Evolutionary conservation across 2,888 invertebrate species (phyloP), one percentile per base, ranked within the genome.

Genomic region (Agrotis ipsilon): DNA sequence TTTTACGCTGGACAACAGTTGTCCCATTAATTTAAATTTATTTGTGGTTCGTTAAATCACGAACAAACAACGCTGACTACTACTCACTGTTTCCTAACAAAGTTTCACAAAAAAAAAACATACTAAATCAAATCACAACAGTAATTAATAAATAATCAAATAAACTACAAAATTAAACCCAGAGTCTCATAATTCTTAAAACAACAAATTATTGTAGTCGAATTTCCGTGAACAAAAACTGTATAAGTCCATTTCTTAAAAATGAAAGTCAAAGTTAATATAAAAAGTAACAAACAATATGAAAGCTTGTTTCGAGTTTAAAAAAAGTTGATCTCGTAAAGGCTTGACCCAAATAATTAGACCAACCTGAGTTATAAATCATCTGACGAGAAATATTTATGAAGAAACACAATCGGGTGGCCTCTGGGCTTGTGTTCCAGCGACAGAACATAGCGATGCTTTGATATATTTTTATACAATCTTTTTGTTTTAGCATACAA

Each of bases 301-400:
- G 78, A 80, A 73, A 77, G 60, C 74, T 71, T 74, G 80, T 62
- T 64, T 72, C 66, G 64, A 73, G 69, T 75, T 51, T 39, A 7
- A 90, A 91, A 92, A 92, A 92, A 91, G 88, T 87, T 87, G 91
- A 92, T 92, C 91, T 92, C 83, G 83, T 90, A 90, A 89, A 90
- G 81, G 89, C 87, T 88, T 91, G 94, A 90, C 92, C 94, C 88
- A 92, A 93, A 94, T 94, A 94, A 94, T 94, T 93, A 93, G 93
- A 92, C 91, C 89, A 86, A 88, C 86, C 89, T 89, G 88, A 87
- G 86, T 86, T 87, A 94, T 94, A 94, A 94, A 94, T 94, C 93
- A 94, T 94, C 89, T 89, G 87, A 88, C 89, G 87, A 90, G 91
- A 90, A 89, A 92, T 92, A 93, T 94, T 94, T 94, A 94, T 92